Percentiles rank a stretch among this genome's conserved stretches.
phyloP scores from a whole-genome alignment of 2,888 invertebrate species.

The Hylaea fasciaria region DNA sequence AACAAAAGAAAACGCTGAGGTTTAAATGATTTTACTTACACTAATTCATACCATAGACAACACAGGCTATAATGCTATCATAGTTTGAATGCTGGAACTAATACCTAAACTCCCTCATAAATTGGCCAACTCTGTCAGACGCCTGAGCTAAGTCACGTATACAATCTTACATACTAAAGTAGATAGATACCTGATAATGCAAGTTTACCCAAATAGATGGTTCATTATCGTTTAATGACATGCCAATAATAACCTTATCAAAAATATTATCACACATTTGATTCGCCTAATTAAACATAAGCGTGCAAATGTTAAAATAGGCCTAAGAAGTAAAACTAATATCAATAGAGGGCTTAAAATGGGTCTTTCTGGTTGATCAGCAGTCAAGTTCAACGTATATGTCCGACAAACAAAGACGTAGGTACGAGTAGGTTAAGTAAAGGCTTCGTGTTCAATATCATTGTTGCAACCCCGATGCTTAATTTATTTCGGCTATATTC shows the following conservation, averaged over 20 bases:
- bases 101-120: slow-evolving; percentile 23
- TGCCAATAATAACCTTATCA: slow-evolving; percentile 4
- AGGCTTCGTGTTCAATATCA: slow-evolving; percentile 3
- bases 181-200: slow-evolving; percentile 1
- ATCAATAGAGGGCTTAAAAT: no score
- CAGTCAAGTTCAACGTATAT: no score
- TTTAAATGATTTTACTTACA: not conserved
- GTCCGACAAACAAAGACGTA: no score
- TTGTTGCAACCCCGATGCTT: slow-evolving; percentile 5
- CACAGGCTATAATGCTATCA: slow-evolving; percentile 18
- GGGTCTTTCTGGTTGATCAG: no score
- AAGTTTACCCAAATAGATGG: not conserved
- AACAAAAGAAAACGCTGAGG: not conserved
- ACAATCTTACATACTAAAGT: slow-evolving; percentile 3
- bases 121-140: slow-evolving; percentile 28
- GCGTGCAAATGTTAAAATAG: no score
- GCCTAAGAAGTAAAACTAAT: no score
- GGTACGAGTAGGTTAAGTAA: not conserved
- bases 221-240: not conserved
- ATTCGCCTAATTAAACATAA: no score
- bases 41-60: slow-evolving; percentile 1
- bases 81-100: slow-evolving; percentile 5
- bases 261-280: not conserved
- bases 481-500: slow-evolving; percentile 34
- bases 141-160: slow-evolving; percentile 68